Evolutionary conservation across 2,888 invertebrate genomes (phyloP).

Genomic region (Cantharis lateralis): DNA sequence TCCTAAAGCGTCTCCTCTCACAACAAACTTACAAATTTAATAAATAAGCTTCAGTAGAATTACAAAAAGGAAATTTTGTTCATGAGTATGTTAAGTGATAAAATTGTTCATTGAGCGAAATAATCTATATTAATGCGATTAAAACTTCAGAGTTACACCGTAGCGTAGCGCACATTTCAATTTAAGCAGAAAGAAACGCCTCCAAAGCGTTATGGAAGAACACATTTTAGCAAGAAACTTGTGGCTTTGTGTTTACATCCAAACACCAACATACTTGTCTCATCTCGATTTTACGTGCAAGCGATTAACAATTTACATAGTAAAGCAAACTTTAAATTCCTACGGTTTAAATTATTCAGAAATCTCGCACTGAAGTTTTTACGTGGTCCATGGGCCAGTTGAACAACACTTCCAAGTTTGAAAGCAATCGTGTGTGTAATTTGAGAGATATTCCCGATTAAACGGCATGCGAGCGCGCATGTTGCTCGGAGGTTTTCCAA

Average conservation of each 20-base stretch:
- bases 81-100: neutral
- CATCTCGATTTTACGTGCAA: neutral
- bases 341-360: neutral
- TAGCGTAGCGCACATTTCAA: neutral
- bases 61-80: neutral
- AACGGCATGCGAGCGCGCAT: no score
- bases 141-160: neutral
- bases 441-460: no score
- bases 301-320: neutral
- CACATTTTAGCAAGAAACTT: neutral
- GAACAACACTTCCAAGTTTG: no score
- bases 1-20: neutral
- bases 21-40: neutral
- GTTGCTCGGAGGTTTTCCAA: no score
- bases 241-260: neutral
- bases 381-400: no score
- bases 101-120: neutral
- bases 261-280: neutral
- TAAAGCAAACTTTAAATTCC: neutral
- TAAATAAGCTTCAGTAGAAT: neutral
- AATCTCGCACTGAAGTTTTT: no score
- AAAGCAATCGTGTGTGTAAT: no score
- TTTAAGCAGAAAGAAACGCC: neutral
- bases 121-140: neutral
- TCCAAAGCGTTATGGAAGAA: neutral